These are phyloP conservation scores for Pemphigus obesinymphae DNA, from an alignment of 1,140 invertebrate genomes.

Conservation along the genomic window DNA sequence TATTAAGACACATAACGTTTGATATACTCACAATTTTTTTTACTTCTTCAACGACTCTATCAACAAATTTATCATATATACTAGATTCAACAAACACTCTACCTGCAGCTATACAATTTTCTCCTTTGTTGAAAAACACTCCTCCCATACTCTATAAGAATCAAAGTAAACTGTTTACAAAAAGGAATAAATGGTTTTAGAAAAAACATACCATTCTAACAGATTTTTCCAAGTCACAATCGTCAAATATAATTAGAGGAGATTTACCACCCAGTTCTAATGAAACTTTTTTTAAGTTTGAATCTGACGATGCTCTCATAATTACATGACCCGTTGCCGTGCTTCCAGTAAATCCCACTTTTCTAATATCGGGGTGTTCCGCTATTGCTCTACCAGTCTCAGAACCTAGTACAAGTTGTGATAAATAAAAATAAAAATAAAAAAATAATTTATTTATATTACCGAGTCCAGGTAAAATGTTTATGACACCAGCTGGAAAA, in stretches of 20 bases:
- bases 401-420: conserved; percentile 52
- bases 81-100: conserved; percentile 85
- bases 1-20: too few relatives aligned
- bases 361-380: conserved; percentile 75
- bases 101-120: conserved; percentile 97
- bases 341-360: conserved; percentile 92
- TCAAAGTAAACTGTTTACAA: conserved; percentile 17
- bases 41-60: conserved; percentile 72
- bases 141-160: conserved; percentile 73
- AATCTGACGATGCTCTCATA: conserved; percentile 81
- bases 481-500: conserved; percentile 91
- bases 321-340: conserved; percentile 82
- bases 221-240: conserved; percentile 89
- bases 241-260: conserved; percentile 86
- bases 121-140: conserved; percentile 97
- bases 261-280: conserved; percentile 93
- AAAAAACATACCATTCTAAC: conserved; percentile 68
- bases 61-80: conserved; percentile 85
- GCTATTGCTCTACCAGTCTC: conserved; percentile 79
- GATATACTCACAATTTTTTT: conserved; percentile 65
- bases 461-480: conserved; percentile 81
- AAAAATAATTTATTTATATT: neutral
- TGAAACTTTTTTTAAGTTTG: conserved; percentile 89
- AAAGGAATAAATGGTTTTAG: neutral
- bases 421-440: neutral